These are phyloP conservation scores for Syngnathus typhle DNA, from an alignment of 2,113 vertebrate species.

Conservation along the genomic window DNA sequence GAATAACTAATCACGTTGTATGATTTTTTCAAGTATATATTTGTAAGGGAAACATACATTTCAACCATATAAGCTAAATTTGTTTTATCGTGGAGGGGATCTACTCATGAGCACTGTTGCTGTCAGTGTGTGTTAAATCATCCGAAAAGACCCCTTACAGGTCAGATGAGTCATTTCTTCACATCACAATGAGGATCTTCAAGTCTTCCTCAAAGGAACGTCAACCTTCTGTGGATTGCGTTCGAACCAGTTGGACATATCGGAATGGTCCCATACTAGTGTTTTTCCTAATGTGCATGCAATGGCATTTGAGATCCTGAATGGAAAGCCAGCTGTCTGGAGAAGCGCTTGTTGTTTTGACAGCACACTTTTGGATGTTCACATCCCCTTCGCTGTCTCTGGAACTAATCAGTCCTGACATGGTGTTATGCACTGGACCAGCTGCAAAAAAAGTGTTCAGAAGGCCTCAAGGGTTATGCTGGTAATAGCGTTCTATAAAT, in stretches of 20 bases:
- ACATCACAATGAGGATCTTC: neutral
- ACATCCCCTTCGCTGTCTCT: constrained; percentile 54
- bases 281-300: constrained; percentile 43
- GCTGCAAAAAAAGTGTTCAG: constrained; percentile 37
- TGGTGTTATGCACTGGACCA: constrained; percentile 10
- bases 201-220: constrained; percentile 51
- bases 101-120: neutral
- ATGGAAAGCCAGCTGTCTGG: constrained; percentile 73
- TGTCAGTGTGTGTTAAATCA: constrained; percentile 32
- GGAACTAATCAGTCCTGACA: constrained; percentile 69
- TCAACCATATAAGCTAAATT: neutral
- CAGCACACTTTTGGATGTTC: constrained; percentile 66
- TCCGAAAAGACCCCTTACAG: constrained; percentile 18
- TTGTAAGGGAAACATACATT: neutral
- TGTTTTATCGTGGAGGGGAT: neutral
- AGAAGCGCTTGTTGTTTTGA: constrained; percentile 72
- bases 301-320: constrained; percentile 64
- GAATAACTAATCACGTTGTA: neutral
- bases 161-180: constrained; percentile 69
- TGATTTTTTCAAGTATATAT: neutral
- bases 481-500: constrained; percentile 42
- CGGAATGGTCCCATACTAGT: constrained; percentile 4
- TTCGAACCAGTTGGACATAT: constrained; percentile 24
- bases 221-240: constrained; percentile 30
- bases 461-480: constrained; percentile 33